A percentile compares a stretch with the other conserved stretches of the same genome.
Evolutionary conservation across 1,140 invertebrate species (phyloP).

Genomic region (Diprion similis): DNA sequence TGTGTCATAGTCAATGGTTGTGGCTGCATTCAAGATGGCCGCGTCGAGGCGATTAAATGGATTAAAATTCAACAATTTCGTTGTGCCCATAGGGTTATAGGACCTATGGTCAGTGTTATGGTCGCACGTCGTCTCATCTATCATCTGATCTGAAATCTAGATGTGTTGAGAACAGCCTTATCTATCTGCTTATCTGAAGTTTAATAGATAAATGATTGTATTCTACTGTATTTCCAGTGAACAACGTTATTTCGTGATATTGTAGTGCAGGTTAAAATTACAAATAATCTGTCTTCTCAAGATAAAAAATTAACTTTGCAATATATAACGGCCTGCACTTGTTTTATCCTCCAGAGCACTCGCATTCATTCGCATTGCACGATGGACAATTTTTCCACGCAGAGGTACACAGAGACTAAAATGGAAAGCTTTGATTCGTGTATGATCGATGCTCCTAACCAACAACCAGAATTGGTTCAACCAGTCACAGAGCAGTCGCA

Average conservation of each 20-base stretch:
- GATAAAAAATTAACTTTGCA: conserved; percentile 11
- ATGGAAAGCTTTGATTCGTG: conserved; percentile 57
- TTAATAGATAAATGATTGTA: conserved; percentile 31
- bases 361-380: conserved; percentile 4
- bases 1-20: too few species aligned
- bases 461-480: conserved; percentile 44
- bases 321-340: not conserved
- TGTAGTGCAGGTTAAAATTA: conserved; percentile 2
- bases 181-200: conserved; percentile 43
- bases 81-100: too few species aligned
- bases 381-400: conserved; percentile 53
- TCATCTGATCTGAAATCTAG: conserved; percentile 44
- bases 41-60: too few species aligned
- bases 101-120: too few species aligned
- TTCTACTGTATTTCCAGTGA: not conserved
- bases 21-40: too few species aligned
- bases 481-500: conserved; percentile 37
- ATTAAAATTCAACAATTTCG: too few species aligned
- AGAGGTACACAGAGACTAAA: conserved; percentile 49
- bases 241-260: conserved; percentile 6
- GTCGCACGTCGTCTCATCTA: conserved; percentile 14
- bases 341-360: not conserved
- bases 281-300: not conserved
- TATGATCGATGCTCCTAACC: conserved; percentile 44
- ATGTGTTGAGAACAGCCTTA: conserved; percentile 28